Percentiles rank a stretch among this genome's conserved stretches.
Evolutionary conservation across 2,797 vertebrate species (phyloP).

Genomic region (Megalops cyprinoides): DNA sequence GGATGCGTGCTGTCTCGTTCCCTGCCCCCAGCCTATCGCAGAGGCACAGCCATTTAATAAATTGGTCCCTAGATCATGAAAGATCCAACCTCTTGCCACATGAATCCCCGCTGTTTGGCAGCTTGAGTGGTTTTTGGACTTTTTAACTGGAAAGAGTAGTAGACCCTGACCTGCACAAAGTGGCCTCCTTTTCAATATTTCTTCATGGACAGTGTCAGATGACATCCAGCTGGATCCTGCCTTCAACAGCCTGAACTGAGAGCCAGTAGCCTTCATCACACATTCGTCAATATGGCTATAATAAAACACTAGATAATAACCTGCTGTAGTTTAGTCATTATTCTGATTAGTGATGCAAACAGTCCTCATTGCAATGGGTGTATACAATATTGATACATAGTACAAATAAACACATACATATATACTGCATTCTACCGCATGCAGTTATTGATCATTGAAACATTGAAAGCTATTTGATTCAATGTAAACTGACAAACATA

Average conservation of each 20-base stretch:
- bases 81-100: conserved; percentile 41
- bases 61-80: conserved; percentile 48
- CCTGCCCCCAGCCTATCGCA: conserved; percentile 49
- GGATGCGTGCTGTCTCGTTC: conserved; percentile 52
- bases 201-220: conserved; percentile 52
- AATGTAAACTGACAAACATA: not conserved
- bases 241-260: conserved; percentile 1
- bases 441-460: not conserved
- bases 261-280: conserved; percentile 22
- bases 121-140: conserved; percentile 36
- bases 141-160: conserved; percentile 37
- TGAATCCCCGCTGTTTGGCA: conserved; percentile 34
- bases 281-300: not conserved
- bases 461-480: not conserved
- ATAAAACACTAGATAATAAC: not conserved
- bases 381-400: not conserved
- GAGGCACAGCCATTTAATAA: conserved; percentile 44
- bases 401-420: not conserved
- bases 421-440: not conserved
- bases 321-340: not conserved
- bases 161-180: conserved; percentile 31
- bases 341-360: conserved; percentile 8
- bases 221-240: conserved; percentile 50
- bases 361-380: not conserved
- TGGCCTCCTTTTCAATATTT: conserved; percentile 41